Base-by-base conservation (phyloP, 2,113 vertebrate species). In the Chloropsis cyanopogon region DNA sequence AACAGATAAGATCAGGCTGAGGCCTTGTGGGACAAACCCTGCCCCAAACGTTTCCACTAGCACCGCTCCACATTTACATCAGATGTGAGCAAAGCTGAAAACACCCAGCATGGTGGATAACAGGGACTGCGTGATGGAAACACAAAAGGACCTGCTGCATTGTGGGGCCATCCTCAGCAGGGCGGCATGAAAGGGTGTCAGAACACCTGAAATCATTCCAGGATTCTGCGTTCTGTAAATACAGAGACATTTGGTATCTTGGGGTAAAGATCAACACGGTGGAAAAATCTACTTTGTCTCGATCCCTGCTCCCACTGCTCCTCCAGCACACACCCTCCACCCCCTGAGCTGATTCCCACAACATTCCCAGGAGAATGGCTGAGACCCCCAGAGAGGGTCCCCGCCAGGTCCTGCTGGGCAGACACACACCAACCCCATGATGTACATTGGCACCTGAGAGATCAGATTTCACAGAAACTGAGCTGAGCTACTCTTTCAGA, bases 171-270 rank as follows among this genome's bases (percentile, higher is more conserved):
- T 42, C 49, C 37, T 41, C 47, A 16, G 29, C 10, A 53, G 49
- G 21, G 42, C 53, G 7, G 2, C 0, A 5, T 4, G 46, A 17
- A 39, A 14, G 18, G 37, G 14, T 4, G 23, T 22, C 56, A 9
- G n/a, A 56, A 42, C 47, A 61, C 35, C 47, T 22, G 21, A 66
- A 54, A 54, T 25, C 71, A 42, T 14, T 11, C 25, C 29, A 22
- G 41, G 9, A 47, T 15, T 49, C 70, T 82, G 25, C 1, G 0
- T 19, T 76, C 71, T 28, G 18, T 23, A 28, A 20, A 15, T 1
- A 3, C 0, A 0, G 75, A 39, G 54, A 60, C 9, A 9, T 1
- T 42, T 3, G 8, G 24, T 26, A 7, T 5, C 57, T 10, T 10
- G 1, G 14, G 19, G 29, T 11, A n/a, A 23, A 81, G 46, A 61